A percentile compares a stretch with the other conserved stretches of the same genome.
These are phyloP conservation scores for Philaethria dido DNA, from an alignment of 2,888 invertebrate species.

Conservation along the genomic window DNA sequence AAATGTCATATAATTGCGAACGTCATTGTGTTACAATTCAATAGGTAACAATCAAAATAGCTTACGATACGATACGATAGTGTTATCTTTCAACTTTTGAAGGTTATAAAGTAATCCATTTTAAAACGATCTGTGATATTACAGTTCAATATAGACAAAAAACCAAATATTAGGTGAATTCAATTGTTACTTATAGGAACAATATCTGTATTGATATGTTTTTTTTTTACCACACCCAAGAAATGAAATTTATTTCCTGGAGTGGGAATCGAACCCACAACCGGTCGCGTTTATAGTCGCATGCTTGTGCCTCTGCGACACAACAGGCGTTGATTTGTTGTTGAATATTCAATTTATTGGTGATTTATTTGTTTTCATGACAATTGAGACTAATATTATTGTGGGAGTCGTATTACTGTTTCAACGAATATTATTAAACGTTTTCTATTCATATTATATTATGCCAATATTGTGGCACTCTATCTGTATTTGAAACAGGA, in stretches of 20 bases:
- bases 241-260: no score
- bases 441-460: conserved; percentile 3
- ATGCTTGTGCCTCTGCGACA: no score
- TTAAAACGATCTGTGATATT: background rate
- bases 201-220: no score
- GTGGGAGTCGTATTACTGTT: conserved; percentile 7
- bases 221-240: no score
- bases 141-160: background rate
- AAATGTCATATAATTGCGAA: conserved; percentile 11
- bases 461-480: background rate
- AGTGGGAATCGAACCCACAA: no score
- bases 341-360: background rate
- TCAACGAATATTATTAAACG: background rate
- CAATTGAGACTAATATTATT: conserved; percentile 1
- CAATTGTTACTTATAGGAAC: no score
- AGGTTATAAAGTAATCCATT: conserved; percentile 9
- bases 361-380: background rate
- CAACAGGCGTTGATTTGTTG: no score
- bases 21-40: conserved; percentile 6
- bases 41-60: conserved; percentile 18
- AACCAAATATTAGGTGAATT: no score
- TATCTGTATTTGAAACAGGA: background rate
- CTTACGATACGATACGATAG: conserved; percentile 1
- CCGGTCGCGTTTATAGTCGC: no score
- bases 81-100: conserved; percentile 7